phyloP scores from a whole-genome alignment of 2,888 invertebrate species.

The Nomada goodeniana region DNA sequence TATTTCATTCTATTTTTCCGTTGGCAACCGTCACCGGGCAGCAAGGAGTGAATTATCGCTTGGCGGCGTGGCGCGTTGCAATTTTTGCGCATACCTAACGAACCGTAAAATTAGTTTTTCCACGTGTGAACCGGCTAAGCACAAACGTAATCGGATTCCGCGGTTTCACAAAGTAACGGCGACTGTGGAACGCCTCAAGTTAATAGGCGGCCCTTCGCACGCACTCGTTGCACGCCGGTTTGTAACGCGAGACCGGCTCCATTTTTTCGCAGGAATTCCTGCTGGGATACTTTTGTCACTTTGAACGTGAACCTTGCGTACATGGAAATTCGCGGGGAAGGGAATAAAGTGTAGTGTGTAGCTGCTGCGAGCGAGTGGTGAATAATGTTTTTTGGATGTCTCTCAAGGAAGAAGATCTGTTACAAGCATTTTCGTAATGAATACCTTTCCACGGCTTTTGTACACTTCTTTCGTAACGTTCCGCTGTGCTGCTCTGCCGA shows the following conservation, averaged over 20 bases:
- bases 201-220: neutral
- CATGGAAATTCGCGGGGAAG: too few relatives aligned
- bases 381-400: too few relatives aligned
- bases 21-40: slow-evolving; percentile 3
- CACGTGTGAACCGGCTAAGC: slow-evolving; percentile 32
- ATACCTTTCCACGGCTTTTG: too few relatives aligned
- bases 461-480: too few relatives aligned
- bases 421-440: too few relatives aligned
- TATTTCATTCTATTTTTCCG: slow-evolving; percentile 24
- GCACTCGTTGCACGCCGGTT: neutral
- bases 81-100: slow-evolving; percentile 57
- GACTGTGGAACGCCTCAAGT: neutral
- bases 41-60: slow-evolving; percentile 62
- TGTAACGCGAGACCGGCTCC: neutral
- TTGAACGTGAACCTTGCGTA: too few relatives aligned
- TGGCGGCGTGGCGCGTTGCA: slow-evolving; percentile 23
- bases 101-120: slow-evolving; percentile 59
- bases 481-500: too few relatives aligned
- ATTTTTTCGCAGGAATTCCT: too few relatives aligned
- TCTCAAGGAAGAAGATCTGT: too few relatives aligned
- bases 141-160: slow-evolving; percentile 38
- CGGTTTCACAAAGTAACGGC: slow-evolving; percentile 15
- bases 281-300: too few relatives aligned
- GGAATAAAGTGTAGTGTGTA: too few relatives aligned
- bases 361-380: too few relatives aligned